Evolutionary conservation across 2,797 vertebrate genomes (phyloP).

Genomic region (Ctenopoma multispine): DNA sequence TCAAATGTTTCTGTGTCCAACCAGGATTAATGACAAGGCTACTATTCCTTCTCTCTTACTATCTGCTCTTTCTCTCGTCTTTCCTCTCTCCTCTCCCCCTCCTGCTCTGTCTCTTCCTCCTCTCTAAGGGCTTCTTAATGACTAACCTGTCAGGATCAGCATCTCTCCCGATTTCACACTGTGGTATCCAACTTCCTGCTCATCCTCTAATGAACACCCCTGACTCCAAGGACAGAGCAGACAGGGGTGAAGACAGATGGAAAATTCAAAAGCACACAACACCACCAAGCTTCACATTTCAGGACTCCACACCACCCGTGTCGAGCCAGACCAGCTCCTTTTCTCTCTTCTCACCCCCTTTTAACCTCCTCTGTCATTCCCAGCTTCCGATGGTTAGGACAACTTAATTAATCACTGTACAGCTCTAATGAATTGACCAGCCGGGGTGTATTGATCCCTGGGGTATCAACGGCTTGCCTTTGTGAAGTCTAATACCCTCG

Average conservation of each 20-base stretch:
- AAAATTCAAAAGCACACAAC: slow-evolving; percentile 57
- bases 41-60: slow-evolving; percentile 16
- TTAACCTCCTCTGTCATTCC: slow-evolving; percentile 59
- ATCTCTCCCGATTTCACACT: slow-evolving; percentile 76
- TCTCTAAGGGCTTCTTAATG: slow-evolving; percentile 74
- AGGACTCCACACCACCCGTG: slow-evolving; percentile 44
- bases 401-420: slow-evolving; percentile 82
- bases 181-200: slow-evolving; percentile 65
- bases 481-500: slow-evolving; percentile 78
- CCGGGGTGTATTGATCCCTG: slow-evolving; percentile 77
- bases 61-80: slow-evolving; percentile 12
- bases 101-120: slow-evolving; percentile 47
- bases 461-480: slow-evolving; percentile 67
- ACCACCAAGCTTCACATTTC: slow-evolving; percentile 67
- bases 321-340: slow-evolving; percentile 45
- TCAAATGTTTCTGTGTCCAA: slow-evolving; percentile 58
- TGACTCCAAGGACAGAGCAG: slow-evolving; percentile 70
- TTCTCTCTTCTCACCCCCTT: slow-evolving; percentile 40
- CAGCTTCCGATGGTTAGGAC: slow-evolving; percentile 64
- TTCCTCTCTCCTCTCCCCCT: neutral
- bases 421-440: slow-evolving; percentile 80
- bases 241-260: slow-evolving; percentile 67
- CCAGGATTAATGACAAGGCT: slow-evolving; percentile 55
- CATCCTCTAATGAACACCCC: slow-evolving; percentile 70
- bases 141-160: slow-evolving; percentile 80